Percentiles rank a stretch among this genome's conserved stretches.
phyloP scores from a whole-genome alignment of 2,888 invertebrate genomes.

The Apeira syringaria region DNA sequence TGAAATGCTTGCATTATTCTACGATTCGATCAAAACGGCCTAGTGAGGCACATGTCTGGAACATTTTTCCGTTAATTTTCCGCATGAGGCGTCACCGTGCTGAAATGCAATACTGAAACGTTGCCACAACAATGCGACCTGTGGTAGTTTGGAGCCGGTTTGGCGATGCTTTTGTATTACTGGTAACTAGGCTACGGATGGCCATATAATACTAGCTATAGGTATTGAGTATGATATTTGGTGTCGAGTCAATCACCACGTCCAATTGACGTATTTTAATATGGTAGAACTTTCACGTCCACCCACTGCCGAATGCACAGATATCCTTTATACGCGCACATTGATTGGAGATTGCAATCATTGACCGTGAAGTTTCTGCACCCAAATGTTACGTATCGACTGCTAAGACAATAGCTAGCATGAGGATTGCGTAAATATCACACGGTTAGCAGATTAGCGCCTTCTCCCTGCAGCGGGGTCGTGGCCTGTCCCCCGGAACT shows the following conservation, averaged over 20 bases:
- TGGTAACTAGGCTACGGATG: constrained; percentile 17
- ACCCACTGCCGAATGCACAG: too few relatives aligned
- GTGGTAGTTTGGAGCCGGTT: constrained; percentile 26
- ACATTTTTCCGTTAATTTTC: constrained; percentile 55
- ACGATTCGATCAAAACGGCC: constrained; percentile 23
- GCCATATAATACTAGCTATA: constrained; percentile 4
- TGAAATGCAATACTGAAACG: constrained; percentile 22
- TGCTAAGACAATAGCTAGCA: constrained; percentile 21
- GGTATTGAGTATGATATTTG: too few relatives aligned
- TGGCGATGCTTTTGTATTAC: constrained; percentile 26
- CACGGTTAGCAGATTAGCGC: constrained; percentile 43
- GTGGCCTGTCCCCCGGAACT: constrained; percentile 47
- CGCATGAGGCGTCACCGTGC: constrained; percentile 25
- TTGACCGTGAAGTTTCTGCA: constrained; percentile 12
- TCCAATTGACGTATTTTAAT: too few relatives aligned
- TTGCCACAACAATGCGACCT: constrained; percentile 23
- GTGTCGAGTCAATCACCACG: too few relatives aligned
- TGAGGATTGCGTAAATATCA: constrained; percentile 44
- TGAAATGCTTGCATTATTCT: constrained; percentile 16
- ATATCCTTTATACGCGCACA: background rate
- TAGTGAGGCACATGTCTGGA: constrained; percentile 47
- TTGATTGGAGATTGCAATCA: constrained; percentile 9
- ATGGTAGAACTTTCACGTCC: too few relatives aligned
- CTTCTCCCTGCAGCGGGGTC: constrained; percentile 21
- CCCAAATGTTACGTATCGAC: constrained; percentile 16